Conservation (phyloP, 1,140 invertebrate genomes). For the Cyphomyrmex costatus region DNA sequence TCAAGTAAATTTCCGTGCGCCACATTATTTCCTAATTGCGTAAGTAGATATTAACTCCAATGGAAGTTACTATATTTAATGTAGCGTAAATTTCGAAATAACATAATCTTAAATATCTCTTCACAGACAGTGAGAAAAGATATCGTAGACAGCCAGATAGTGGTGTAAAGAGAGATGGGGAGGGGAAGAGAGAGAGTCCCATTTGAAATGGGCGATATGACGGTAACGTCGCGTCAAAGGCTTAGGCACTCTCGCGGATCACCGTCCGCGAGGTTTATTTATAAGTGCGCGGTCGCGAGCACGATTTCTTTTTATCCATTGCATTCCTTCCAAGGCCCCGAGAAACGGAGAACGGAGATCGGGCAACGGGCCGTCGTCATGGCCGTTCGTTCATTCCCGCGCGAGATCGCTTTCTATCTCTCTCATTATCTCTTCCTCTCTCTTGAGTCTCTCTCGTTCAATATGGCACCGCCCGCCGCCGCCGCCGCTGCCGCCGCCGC, state of each 20-base stretch:
- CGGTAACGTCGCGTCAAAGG: slow-evolving; percentile 4
- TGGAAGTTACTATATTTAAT: neutral
- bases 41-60: neutral
- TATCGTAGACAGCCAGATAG: no score
- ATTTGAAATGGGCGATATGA: neutral
- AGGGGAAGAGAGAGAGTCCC: no score
- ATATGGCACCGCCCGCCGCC: slow-evolving; percentile 52
- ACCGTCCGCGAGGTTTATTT: slow-evolving; percentile 50
- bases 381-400: slow-evolving; percentile 33
- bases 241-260: slow-evolving; percentile 22
- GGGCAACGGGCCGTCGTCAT: slow-evolving; percentile 51
- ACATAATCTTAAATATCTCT: neutral
- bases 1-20: neutral
- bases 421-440: slow-evolving; percentile 27
- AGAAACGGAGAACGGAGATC: slow-evolving; percentile 44
- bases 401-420: slow-evolving; percentile 51
- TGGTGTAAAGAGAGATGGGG: neutral
- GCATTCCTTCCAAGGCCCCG: slow-evolving; percentile 59
- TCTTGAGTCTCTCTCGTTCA: slow-evolving; percentile 5
- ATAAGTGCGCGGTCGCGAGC: slow-evolving; percentile 31
- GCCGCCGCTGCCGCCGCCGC: neutral
- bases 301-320: slow-evolving; percentile 58
- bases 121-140: neutral
- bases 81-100: neutral
- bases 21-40: neutral